Percentiles rank a stretch among this genome's conserved stretches.
Conservation (phyloP, 37 sponge, comb jelly and placozoan species). For the Haliclona indistincta region DNA sequence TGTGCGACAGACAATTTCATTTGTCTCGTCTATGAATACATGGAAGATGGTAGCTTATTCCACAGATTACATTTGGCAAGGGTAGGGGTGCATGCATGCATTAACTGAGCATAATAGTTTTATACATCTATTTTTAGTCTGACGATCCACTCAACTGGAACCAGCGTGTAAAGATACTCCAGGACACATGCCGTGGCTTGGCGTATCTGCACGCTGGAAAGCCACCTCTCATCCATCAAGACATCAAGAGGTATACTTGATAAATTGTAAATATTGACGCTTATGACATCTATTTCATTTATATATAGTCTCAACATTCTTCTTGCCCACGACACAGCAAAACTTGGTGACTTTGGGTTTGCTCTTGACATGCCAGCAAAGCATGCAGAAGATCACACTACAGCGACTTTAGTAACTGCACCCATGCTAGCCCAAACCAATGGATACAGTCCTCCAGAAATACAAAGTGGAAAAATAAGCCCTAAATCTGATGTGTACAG, state of each 20-base stretch:
- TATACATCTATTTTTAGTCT: too few species aligned
- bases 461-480: not conserved
- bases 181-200: slow-evolving; percentile 25
- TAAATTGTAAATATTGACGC: not conserved
- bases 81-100: not conserved
- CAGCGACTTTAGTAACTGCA: not conserved
- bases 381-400: not conserved
- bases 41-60: slow-evolving; percentile 15
- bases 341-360: slow-evolving; percentile 40
- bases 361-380: slow-evolving; percentile 1
- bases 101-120: not conserved
- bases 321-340: slow-evolving; percentile 3
- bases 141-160: slow-evolving; percentile 16
- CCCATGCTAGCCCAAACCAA: not conserved
- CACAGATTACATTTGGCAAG: slow-evolving; percentile 1
- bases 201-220: slow-evolving; percentile 19
- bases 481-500: slow-evolving; percentile 26
- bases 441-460: slow-evolving; percentile 29
- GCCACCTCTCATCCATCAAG: slow-evolving; percentile 30
- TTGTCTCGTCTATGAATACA: slow-evolving; percentile 12
- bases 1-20: not conserved
- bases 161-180: not conserved
- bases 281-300: not conserved
- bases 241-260: slow-evolving; percentile 18
- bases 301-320: slow-evolving; percentile 27